A percentile compares a stretch with the other conserved stretches of the same genome.
Conservation (phyloP, 2,888 invertebrate genomes). For the Synergus laeviventris region DNA sequence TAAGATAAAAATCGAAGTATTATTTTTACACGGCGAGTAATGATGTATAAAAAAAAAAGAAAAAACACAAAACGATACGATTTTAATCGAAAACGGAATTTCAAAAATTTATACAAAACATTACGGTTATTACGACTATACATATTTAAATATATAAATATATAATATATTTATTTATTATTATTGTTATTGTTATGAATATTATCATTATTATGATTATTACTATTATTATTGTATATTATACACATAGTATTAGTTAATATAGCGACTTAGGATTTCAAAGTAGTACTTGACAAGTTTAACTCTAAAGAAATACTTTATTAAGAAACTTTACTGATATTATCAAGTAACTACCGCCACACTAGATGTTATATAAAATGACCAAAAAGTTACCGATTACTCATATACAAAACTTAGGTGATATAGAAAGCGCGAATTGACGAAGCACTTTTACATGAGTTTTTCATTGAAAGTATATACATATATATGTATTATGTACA, state of each 20-base stretch:
- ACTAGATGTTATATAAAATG: conserved; percentile 73
- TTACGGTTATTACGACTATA: conserved; percentile 55
- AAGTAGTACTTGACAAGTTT: conserved; percentile 57
- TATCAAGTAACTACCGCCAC: conserved; percentile 56
- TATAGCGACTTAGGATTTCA: conserved; percentile 52
- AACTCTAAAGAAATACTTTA: conserved; percentile 55
- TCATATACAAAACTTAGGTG: conserved; percentile 56
- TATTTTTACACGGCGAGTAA: conserved; percentile 54
- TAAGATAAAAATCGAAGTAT: conserved; percentile 44
- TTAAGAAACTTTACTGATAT: conserved; percentile 57
- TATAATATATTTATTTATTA: conserved; percentile 58
- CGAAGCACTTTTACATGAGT: conserved; percentile 61
- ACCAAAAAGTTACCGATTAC: conserved; percentile 67
- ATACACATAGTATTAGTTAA: conserved; percentile 55
- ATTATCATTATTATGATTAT: conserved; percentile 53
- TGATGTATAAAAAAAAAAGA: conserved; percentile 47
- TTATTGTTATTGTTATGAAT: conserved; percentile 59
- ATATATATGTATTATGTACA: conserved; percentile 44
- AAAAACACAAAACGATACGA: conserved; percentile 42
- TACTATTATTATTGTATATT: conserved; percentile 57
- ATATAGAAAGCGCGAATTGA: conserved; percentile 54
- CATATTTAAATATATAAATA: conserved; percentile 48
- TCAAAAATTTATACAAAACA: conserved; percentile 56
- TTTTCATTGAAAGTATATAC: conserved; percentile 63
- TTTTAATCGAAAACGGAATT: conserved; percentile 53